Percentiles rank a stretch among this genome's conserved stretches.
Conservation (phyloP, 2,113 vertebrate species). For the Dipodomys merriami region DNA sequence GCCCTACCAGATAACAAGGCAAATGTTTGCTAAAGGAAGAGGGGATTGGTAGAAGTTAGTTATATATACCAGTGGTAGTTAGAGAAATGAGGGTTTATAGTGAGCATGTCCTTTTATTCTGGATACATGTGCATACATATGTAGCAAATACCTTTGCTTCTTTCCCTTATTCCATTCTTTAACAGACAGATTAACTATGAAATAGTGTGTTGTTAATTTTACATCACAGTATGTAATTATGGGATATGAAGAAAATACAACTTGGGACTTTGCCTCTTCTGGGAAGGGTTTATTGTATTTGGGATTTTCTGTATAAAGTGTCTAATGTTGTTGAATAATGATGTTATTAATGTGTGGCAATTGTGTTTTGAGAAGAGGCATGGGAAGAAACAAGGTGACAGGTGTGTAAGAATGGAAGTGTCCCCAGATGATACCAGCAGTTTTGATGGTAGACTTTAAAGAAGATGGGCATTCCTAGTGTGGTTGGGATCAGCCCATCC, state of each 20-base stretch:
- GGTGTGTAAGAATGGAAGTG: background rate
- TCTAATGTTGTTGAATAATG: no score
- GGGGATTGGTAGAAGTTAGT: background rate
- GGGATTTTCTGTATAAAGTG: background rate
- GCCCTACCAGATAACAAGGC: background rate
- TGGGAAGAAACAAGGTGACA: background rate
- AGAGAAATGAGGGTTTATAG: background rate
- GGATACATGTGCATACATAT: background rate
- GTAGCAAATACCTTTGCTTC: background rate
- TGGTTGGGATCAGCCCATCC: background rate
- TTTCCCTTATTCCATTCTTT: background rate
- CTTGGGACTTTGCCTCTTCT: background rate
- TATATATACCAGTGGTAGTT: background rate
- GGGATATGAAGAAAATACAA: background rate
- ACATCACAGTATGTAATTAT: background rate
- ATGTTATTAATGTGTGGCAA: background rate
- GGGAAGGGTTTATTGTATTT: background rate
- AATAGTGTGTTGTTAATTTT: background rate
- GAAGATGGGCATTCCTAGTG: no score
- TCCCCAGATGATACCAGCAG: background rate
- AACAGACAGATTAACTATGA: background rate
- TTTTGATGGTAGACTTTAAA: background rate
- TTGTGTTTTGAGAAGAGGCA: background rate
- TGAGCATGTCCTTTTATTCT: background rate
- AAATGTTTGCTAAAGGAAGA: background rate